phyloP scores from a whole-genome alignment of 2,888 invertebrate species.

The Lithophane ornitopus region DNA sequence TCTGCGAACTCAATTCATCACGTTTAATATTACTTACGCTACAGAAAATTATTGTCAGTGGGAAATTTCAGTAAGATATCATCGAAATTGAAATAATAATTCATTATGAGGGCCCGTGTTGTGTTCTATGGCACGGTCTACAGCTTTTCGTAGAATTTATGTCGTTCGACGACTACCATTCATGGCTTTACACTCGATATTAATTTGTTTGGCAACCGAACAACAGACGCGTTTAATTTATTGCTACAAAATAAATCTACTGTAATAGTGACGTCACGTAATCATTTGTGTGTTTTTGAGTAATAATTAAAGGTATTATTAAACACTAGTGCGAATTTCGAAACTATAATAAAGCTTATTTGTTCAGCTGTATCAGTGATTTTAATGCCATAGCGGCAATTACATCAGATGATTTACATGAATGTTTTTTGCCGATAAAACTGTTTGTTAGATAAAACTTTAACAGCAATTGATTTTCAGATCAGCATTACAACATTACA shows the following conservation, averaged over 20 bases:
- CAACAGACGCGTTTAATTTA: conserved; percentile 66
- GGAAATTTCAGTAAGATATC: conserved; percentile 39
- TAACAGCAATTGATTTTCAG: conserved; percentile 14
- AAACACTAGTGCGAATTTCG: conserved; percentile 27
- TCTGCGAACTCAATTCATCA: conserved; percentile 3
- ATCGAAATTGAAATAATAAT: conserved; percentile 54
- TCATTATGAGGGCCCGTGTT: conserved; percentile 49
- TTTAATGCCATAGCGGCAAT: conserved; percentile 34
- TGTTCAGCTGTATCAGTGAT: conserved; percentile 43
- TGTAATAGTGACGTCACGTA: conserved; percentile 56
- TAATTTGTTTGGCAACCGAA: conserved; percentile 67
- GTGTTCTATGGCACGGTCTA: conserved; percentile 38
- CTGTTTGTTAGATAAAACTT: conserved; percentile 30
- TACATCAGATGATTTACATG: conserved; percentile 44
- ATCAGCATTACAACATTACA: neutral
- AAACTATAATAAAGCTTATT: conserved; percentile 44
- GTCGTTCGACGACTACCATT: conserved; percentile 42
- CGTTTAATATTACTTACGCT: conserved; percentile 32
- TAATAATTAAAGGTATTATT: conserved; percentile 53
- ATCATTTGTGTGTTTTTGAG: conserved; percentile 34
- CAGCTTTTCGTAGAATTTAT: conserved; percentile 56
- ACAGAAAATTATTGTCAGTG: conserved; percentile 17
- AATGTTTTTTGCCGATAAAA: conserved; percentile 50
- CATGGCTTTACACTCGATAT: conserved; percentile 61
- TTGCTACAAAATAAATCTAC: conserved; percentile 66